These are phyloP conservation scores for Poecilia gillii DNA, from an alignment of 2,797 vertebrate species.

Conservation along the genomic window DNA sequence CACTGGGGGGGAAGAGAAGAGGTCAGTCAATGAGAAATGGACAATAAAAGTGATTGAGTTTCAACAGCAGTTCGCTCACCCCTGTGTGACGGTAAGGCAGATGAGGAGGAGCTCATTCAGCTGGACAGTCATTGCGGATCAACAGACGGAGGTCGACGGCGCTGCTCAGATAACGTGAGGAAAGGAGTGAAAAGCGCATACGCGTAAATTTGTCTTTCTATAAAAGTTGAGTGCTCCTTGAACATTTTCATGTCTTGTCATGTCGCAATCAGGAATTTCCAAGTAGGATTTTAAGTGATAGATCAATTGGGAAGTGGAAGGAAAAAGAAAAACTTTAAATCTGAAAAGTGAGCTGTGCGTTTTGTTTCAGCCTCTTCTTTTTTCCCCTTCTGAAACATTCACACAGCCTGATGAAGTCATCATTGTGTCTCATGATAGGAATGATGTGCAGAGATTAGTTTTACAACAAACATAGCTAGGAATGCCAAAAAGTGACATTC, in stretches of 20 bases:
- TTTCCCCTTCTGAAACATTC: not conserved
- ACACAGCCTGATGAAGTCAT: not conserved
- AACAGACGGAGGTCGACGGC: slow-evolving; percentile 32
- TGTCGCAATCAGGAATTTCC: not conserved
- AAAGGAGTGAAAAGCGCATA: slow-evolving; percentile 14
- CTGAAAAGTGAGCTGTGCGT: not conserved
- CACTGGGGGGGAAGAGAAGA: slow-evolving; percentile 42
- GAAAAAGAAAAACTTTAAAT: not conserved
- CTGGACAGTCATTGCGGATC: slow-evolving; percentile 47
- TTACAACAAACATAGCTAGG: not conserved
- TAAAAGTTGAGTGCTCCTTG: not conserved
- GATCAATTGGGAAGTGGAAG: not conserved
- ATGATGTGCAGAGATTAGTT: not conserved
- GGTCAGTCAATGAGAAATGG: not conserved
- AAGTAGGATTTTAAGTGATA: not conserved
- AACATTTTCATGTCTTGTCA: not conserved
- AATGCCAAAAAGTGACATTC: not conserved
- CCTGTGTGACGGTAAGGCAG: slow-evolving; percentile 46
- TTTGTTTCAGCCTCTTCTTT: not conserved
- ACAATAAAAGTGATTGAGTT: not conserved
- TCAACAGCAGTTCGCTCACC: slow-evolving; percentile 59
- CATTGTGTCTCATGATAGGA: not conserved
- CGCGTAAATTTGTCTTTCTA: not conserved
- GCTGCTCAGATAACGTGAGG: slow-evolving; percentile 4
- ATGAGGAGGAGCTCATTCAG: slow-evolving; percentile 54